These are phyloP conservation scores for Myiozetetes cayanensis DNA, from an alignment of 2,113 vertebrate genomes.

Conservation along the genomic window DNA sequence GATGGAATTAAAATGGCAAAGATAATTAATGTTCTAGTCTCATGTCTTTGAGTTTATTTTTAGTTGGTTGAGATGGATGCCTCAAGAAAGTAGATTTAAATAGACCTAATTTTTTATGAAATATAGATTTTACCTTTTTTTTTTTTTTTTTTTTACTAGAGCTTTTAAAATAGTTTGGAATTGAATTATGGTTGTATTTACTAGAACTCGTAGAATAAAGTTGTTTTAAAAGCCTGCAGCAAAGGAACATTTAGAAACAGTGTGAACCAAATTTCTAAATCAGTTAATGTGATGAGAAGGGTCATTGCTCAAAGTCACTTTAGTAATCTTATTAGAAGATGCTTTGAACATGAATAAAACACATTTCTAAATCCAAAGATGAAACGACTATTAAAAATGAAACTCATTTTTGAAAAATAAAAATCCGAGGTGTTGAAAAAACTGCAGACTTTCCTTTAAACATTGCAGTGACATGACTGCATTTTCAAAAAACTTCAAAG, in stretches of 20 bases:
- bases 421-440: background rate
- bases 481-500: constrained; percentile 60
- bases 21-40: background rate
- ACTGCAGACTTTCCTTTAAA: constrained; percentile 22
- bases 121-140: background rate
- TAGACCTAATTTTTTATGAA: background rate
- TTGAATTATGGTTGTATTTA: background rate
- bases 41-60: background rate
- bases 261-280: constrained; percentile 19
- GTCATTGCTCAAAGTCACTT: constrained; percentile 41
- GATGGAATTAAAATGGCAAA: background rate
- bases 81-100: background rate
- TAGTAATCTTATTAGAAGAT: constrained; percentile 42
- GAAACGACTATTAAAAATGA: constrained; percentile 30
- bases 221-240: background rate
- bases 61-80: background rate
- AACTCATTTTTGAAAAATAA: constrained; percentile 37
- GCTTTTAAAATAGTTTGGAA: background rate
- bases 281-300: constrained; percentile 14
- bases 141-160: background rate
- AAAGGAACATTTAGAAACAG: constrained; percentile 28
- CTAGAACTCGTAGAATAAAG: background rate
- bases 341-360: constrained; percentile 49
- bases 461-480: constrained; percentile 9
- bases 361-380: constrained; percentile 39